A percentile compares a stretch with the other conserved stretches of the same genome.
Conservation (phyloP, 2,888 invertebrate genomes). For the Papilio demoleus region DNA sequence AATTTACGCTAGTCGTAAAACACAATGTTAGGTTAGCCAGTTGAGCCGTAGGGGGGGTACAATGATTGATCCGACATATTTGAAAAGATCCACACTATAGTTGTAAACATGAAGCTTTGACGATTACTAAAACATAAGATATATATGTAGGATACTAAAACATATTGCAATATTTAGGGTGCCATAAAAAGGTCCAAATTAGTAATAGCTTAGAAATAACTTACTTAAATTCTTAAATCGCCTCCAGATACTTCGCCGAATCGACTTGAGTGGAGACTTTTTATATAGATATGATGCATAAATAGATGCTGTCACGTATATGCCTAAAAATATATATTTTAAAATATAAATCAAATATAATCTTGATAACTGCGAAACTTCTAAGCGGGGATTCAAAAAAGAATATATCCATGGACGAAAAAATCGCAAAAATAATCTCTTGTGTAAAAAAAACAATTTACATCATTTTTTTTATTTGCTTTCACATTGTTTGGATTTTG, state of each 20-base stretch:
- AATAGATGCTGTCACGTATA: slow-evolving; percentile 27
- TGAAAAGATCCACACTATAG: not conserved
- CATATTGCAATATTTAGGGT: not conserved
- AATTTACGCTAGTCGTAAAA: too few relatives aligned
- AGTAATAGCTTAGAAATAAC: not conserved
- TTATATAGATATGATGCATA: slow-evolving; percentile 13
- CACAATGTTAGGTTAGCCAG: too few relatives aligned
- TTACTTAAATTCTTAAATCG: not conserved
- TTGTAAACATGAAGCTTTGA: not conserved
- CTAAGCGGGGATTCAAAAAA: too few relatives aligned
- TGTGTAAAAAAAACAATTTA: too few relatives aligned
- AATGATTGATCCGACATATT: too few relatives aligned
- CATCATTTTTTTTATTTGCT: too few relatives aligned
- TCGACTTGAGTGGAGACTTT: slow-evolving; percentile 37
- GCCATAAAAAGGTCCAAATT: slow-evolving; percentile 5
- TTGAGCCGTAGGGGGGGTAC: too few relatives aligned
- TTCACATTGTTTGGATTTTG: too few relatives aligned
- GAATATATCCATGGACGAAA: too few relatives aligned
- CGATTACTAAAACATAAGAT: not conserved
- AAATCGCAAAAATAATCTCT: too few relatives aligned
- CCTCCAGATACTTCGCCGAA: not conserved
- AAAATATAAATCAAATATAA: not conserved
- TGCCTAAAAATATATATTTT: slow-evolving; percentile 33
- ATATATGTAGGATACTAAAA: not conserved
- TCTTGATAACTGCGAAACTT: too few relatives aligned